A percentile compares a stretch with the other conserved stretches of the same genome.
Conservation (phyloP, 2,113 vertebrate genomes). For the Gracilinanus agilis region DNA sequence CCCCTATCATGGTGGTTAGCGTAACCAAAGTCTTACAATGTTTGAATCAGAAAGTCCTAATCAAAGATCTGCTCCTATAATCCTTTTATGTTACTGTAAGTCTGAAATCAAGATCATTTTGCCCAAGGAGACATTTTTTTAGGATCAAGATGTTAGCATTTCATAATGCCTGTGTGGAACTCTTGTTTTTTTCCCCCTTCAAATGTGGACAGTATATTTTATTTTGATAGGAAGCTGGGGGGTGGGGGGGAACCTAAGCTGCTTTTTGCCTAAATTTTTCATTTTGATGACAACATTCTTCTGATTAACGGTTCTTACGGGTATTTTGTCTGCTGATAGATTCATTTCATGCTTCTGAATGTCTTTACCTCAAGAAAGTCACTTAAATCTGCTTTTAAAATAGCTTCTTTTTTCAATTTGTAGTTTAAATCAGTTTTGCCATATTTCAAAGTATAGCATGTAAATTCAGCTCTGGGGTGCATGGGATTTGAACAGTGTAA, state of each 20-base stretch:
- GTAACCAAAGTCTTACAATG: neutral
- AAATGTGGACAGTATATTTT: conserved; percentile 38
- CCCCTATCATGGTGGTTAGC: neutral
- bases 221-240: conserved; percentile 31
- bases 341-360: neutral
- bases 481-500: neutral
- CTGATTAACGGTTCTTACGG: neutral
- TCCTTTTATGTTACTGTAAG: neutral
- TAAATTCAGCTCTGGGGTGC: neutral
- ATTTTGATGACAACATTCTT: conserved; percentile 17
- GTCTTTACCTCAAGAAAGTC: neutral
- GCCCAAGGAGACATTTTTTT: conserved; percentile 26
- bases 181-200: neutral
- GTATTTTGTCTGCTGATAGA: neutral
- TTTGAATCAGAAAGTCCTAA: conserved; percentile 14
- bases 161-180: conserved; percentile 40
- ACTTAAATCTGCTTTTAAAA: conserved; percentile 1
- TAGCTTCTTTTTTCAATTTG: neutral
- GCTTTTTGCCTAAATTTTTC: conserved; percentile 40
- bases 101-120: conserved; percentile 44
- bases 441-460: neutral
- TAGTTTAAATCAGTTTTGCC: conserved; percentile 10
- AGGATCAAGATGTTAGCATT: neutral
- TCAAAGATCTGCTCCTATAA: neutral
- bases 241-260: neutral